A percentile compares a stretch with the other conserved stretches of the same genome.
Conservation (phyloP, 2,797 vertebrate species). For the Dendrocincla fuliginosa region DNA sequence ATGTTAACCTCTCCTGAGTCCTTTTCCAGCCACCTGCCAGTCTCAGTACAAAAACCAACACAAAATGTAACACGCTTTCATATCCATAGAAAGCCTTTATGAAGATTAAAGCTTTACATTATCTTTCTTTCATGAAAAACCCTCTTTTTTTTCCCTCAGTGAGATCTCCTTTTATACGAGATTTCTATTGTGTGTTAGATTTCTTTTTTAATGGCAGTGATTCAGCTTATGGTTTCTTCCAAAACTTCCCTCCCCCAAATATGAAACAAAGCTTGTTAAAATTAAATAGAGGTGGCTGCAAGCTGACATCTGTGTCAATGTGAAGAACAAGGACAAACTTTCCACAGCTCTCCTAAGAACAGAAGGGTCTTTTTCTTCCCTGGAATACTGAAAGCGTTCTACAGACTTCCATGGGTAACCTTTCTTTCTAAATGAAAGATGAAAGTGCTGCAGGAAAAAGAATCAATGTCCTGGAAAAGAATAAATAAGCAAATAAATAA, state of each 20-base stretch:
- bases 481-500: not conserved
- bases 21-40: constrained; percentile 37
- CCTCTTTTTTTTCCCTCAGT: not conserved
- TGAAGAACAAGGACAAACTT: not conserved
- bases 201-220: not conserved
- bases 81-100: not conserved
- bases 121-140: not conserved
- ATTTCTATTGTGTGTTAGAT: not conserved
- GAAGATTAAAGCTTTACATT: constrained; percentile 38
- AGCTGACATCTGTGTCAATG: not conserved
- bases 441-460: not conserved
- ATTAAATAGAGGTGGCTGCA: constrained; percentile 8
- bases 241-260: not conserved
- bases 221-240: not conserved
- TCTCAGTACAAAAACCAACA: constrained; percentile 35
- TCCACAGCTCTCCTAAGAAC: not conserved
- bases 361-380: not conserved
- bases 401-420: not conserved
- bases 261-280: not conserved
- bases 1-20: constrained; percentile 50
- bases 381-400: not conserved
- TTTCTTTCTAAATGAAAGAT: constrained; percentile 17
- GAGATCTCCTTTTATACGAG: not conserved
- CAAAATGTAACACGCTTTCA: constrained; percentile 24
- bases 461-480: not conserved